Evolutionary conservation across 2,113 vertebrate genomes (phyloP), one percentile per base, ranked within the genome.

Genomic region (Burhinus bistriatus): DNA sequence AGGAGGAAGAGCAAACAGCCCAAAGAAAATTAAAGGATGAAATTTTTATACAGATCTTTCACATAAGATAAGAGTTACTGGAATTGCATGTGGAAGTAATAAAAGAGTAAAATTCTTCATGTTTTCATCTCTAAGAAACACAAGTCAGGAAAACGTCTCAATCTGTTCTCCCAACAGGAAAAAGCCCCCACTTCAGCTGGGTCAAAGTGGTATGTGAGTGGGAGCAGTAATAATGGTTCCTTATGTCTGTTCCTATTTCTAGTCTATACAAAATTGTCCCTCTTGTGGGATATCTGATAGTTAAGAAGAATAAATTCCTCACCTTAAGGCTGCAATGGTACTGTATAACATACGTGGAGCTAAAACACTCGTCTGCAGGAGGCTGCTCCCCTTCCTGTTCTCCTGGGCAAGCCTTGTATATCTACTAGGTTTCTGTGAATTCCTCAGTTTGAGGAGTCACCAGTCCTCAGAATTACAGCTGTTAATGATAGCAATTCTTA

Each of bases 311-410:
- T 32, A 75, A 65, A 26, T 5, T 42, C 40, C 55, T 79, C 26
- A 13, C 15, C 27, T 27, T 30, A 12, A 71, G 44, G 52, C 40
- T 89, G n/a, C 44, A 49, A 0, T 32, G 45, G 7, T 52, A 11
- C 42, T 25, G 15, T 2, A 5, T 12, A 4, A 6, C 1, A 0
- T 4, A 42, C 66, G 22, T 1, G 1, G 58, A 68, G 81, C 11
- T 57, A 8, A 54, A 89, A 23, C 3, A 3, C 6, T 54, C 10
- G 12, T 52, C 51, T 25, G 38, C 13, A 40, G 38, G n/a, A 42
- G 29, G 36, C 40, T 76, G 62, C 22, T 83, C 10, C 45, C 8
- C 27, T 34, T 36, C 36, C 25, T 32, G 11, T 18, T 69, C 16
- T 52, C 15, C 27, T 12, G 15, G 14, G 82, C 27, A 32, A 47